Evolutionary conservation across 2,888 invertebrate genomes (phyloP).

Genomic region (Cordilura impudica): DNA sequence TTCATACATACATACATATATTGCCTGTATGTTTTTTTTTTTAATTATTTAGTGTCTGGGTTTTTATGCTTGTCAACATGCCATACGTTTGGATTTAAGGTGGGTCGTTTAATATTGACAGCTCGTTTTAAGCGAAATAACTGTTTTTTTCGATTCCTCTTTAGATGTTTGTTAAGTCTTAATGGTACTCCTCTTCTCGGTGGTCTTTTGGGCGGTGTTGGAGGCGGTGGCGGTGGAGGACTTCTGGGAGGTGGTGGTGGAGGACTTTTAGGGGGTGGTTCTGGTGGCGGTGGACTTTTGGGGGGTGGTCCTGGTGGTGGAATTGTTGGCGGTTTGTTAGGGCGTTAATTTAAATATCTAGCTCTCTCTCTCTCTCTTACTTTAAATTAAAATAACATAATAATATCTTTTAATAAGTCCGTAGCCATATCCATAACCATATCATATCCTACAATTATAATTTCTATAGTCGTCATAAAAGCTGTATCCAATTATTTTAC

Average conservation of each 20-base stretch:
- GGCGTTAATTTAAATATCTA: constrained; percentile 30
- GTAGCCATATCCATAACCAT: neutral
- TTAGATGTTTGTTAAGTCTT: constrained; percentile 58
- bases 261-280: constrained; percentile 18
- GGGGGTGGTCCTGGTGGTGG: constrained; percentile 21
- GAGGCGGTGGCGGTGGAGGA: constrained; percentile 49
- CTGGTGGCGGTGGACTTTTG: constrained; percentile 10
- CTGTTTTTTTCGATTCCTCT: neutral
- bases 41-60: constrained; percentile 49
- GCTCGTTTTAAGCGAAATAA: neutral
- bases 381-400: neutral
- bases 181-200: constrained; percentile 58
- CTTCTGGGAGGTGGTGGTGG: constrained; percentile 32
- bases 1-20: neutral
- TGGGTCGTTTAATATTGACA: neutral
- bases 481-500: neutral
- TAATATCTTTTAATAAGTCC: neutral
- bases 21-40: neutral
- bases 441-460: neutral
- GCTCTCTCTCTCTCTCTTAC: neutral
- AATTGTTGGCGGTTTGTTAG: constrained; percentile 54
- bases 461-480: constrained; percentile 6
- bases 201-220: constrained; percentile 45
- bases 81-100: constrained; percentile 61
- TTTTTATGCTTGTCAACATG: constrained; percentile 56